A percentile compares a stretch with the other conserved stretches of the same genome.
Evolutionary conservation across 1,140 invertebrate species (phyloP).

Genomic region (Cotesia chilonis): DNA sequence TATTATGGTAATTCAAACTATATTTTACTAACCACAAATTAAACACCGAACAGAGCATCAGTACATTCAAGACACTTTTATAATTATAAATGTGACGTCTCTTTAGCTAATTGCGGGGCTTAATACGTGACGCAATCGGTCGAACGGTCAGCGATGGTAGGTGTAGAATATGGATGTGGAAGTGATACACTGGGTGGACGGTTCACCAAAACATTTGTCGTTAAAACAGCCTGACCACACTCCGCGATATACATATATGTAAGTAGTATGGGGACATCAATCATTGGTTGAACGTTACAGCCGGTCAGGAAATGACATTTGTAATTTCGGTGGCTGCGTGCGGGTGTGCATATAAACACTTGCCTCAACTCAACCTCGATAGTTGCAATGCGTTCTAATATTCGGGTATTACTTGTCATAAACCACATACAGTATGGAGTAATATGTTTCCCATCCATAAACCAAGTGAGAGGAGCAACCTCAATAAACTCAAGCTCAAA

Average conservation of each 20-base stretch:
- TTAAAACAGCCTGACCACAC: slow-evolving; percentile 18
- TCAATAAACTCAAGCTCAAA: no score
- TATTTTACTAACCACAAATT: no score
- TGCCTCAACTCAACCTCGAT: no score
- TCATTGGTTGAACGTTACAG: slow-evolving; percentile 18
- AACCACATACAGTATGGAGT: neutral
- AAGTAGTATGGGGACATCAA: slow-evolving; percentile 8
- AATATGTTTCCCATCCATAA: no score
- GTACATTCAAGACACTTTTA: no score
- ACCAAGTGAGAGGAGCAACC: no score
- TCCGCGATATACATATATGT: no score
- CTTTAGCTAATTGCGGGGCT: no score
- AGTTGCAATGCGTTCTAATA: neutral
- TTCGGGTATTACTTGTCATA: slow-evolving; percentile 15
- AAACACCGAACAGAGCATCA: no score
- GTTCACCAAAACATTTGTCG: slow-evolving; percentile 25
- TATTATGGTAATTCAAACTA: no score
- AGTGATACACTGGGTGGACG: slow-evolving; percentile 1
- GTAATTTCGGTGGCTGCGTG: slow-evolving; percentile 18
- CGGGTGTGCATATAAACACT: slow-evolving; percentile 28
- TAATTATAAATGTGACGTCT: neutral
- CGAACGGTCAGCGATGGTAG: no score
- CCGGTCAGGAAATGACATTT: slow-evolving; percentile 30
- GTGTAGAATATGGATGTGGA: neutral
- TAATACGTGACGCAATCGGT: slow-evolving; percentile 16